Conservation (phyloP, 2,888 invertebrate species). For the Chrysina gloriosa region DNA sequence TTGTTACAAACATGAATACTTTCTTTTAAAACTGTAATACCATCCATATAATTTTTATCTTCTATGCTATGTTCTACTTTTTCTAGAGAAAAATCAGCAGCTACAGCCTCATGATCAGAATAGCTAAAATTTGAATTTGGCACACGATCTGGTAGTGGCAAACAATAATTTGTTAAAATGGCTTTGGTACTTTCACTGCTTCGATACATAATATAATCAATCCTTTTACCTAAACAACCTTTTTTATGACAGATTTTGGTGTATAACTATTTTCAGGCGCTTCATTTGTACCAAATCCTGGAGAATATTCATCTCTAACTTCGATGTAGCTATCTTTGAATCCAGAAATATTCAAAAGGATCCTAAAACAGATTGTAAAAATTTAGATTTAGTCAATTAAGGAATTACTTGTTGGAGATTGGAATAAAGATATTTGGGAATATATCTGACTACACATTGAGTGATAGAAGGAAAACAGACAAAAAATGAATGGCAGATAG, state of each 20-base stretch:
- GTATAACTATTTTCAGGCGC: constrained; percentile 87
- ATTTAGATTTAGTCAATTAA: background rate
- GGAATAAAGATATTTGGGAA: too few species aligned
- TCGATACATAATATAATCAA: constrained; percentile 90
- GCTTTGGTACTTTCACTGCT: constrained; percentile 58
- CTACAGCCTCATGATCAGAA: constrained; percentile 92
- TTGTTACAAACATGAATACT: constrained; percentile 72
- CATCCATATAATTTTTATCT: constrained; percentile 46
- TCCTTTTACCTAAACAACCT: constrained; percentile 83
- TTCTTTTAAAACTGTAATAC: constrained; percentile 66
- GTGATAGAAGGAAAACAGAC: too few species aligned
- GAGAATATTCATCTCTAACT: constrained; percentile 53
- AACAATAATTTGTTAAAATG: constrained; percentile 69
- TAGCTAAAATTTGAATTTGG: constrained; percentile 80
- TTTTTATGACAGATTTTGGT: constrained; percentile 65
- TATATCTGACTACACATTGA: too few species aligned
- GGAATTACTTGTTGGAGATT: too few species aligned
- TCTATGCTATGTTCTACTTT: constrained; percentile 36
- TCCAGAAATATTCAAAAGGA: constrained; percentile 70
- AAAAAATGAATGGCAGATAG: too few species aligned
- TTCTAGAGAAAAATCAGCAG: constrained; percentile 67
- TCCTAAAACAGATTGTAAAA: constrained; percentile 59
- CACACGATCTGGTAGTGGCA: constrained; percentile 80
- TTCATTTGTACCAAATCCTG: constrained; percentile 78
- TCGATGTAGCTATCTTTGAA: constrained; percentile 67